Evolutionary conservation across 2,888 invertebrate species (phyloP), one percentile per base, ranked within the genome.

Genomic region (Cyclophora punctaria): DNA sequence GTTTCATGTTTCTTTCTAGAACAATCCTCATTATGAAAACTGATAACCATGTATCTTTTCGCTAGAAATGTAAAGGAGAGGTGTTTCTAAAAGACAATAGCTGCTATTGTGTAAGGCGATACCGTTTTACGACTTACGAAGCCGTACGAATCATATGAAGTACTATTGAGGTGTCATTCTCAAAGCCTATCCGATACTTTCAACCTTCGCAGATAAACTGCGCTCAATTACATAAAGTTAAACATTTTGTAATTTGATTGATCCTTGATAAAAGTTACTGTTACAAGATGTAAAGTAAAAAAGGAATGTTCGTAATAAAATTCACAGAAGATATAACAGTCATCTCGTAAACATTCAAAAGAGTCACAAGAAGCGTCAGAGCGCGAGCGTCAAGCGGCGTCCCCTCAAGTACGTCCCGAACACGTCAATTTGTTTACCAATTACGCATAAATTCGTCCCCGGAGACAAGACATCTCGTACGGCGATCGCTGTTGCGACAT

Each of bases 401-500:
- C 73, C 74, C 77, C 78, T 78, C 78, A 83, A 79, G 80, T 75
- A 70, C 69, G 74, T 76, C 73, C 73, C 75, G 78, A 78, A 77
- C 69, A 82, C 81, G 84, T 87, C 87, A 86, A 87, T 88, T 88
- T 87, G 87, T 87, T 80, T 87, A 87, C 82, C 83, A 85, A 86
- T 87, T 85, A 87, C 83, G 84, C 81, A 86, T 87, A 87, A 87
- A 88, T 85, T 85, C 87, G 83, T 87, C 83, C 82, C 82, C 70
- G 71, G 78, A 81, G 85, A 85, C 83, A 82, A 83, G 83, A 76
- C 82, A 85, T 86, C 85, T 86, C 83, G 80, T 76, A 77, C 83
- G 77, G 82, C 82, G 84, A 87, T 87, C 85, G 81, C 75, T 80
- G 83, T 80, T 79, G 81, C 82, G 85, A 86, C 87, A 83, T 86